Conservation (phyloP, 2,797 vertebrate species). For the Phataginus tetradactyla region DNA sequence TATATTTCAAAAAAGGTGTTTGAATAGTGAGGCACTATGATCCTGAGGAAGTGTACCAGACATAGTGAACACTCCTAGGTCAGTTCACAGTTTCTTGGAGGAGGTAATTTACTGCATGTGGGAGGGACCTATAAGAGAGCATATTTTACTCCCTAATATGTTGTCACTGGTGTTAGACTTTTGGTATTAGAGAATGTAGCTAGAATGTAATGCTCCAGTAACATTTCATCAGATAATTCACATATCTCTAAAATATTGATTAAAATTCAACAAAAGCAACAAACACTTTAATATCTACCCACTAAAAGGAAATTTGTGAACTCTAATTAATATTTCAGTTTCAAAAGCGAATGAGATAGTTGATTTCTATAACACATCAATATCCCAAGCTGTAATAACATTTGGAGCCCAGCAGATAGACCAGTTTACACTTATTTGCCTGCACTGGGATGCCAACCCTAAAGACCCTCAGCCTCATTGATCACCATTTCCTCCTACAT, state of each 20-base stretch:
- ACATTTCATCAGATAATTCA: constrained; percentile 56
- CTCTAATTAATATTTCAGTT: constrained; percentile 74
- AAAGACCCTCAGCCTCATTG: background rate
- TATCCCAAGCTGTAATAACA: background rate
- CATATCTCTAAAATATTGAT: constrained; percentile 67
- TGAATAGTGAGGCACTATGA: background rate
- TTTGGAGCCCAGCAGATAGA: background rate
- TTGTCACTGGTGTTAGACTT: background rate
- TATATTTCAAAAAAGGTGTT: background rate
- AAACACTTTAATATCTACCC: constrained; percentile 59
- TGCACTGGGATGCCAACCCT: background rate
- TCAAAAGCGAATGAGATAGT: constrained; percentile 55
- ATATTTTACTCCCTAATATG: background rate
- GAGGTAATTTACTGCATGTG: background rate
- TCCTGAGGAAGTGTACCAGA: background rate
- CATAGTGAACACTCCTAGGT: background rate
- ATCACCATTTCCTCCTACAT: background rate
- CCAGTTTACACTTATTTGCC: background rate
- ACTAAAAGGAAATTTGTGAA: constrained; percentile 60
- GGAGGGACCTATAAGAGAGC: background rate
- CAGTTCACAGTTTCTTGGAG: background rate
- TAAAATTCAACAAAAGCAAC: constrained; percentile 69
- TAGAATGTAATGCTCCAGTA: constrained; percentile 44
- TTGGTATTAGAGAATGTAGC: background rate
- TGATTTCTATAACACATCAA: constrained; percentile 55